Conservation (phyloP, 2,113 vertebrate species). For the Eubucco bourcierii region DNA sequence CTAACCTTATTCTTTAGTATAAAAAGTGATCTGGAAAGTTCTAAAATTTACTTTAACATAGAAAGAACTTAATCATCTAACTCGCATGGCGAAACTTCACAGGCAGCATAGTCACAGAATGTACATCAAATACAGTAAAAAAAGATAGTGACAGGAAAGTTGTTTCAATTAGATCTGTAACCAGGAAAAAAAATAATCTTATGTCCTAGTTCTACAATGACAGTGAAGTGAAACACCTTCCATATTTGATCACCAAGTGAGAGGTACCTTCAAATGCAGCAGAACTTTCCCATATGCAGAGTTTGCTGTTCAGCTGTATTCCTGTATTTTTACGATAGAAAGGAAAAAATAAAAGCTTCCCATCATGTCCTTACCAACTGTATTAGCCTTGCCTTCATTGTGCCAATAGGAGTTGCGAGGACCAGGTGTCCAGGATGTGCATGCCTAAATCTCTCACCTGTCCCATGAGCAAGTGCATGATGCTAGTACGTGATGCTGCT, state of each 20-base stretch:
- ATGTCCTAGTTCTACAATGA: background rate
- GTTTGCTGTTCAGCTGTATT: background rate
- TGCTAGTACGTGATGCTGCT: background rate
- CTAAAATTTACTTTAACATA: conserved; percentile 24
- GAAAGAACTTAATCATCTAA: conserved; percentile 11
- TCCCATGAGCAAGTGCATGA: background rate
- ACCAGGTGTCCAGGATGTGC: background rate
- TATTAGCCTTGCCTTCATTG: background rate
- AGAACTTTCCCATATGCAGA: background rate
- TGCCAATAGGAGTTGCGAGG: background rate
- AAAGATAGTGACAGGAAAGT: conserved; percentile 1
- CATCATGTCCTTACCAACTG: background rate
- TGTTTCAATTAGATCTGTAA: background rate
- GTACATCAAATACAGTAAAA: conserved; percentile 38
- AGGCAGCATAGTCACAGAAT: conserved; percentile 34
- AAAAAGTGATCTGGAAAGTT: background rate
- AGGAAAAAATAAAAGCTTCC: background rate
- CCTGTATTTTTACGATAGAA: background rate
- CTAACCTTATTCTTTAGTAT: background rate
- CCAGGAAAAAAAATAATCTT: background rate
- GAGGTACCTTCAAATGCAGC: background rate
- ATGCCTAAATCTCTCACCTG: background rate
- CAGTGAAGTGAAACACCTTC: background rate
- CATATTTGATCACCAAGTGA: background rate
- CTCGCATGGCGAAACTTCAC: conserved; percentile 4